Evolutionary conservation across 2,888 invertebrate species (phyloP).

Genomic region (Lucinisca nassula): DNA sequence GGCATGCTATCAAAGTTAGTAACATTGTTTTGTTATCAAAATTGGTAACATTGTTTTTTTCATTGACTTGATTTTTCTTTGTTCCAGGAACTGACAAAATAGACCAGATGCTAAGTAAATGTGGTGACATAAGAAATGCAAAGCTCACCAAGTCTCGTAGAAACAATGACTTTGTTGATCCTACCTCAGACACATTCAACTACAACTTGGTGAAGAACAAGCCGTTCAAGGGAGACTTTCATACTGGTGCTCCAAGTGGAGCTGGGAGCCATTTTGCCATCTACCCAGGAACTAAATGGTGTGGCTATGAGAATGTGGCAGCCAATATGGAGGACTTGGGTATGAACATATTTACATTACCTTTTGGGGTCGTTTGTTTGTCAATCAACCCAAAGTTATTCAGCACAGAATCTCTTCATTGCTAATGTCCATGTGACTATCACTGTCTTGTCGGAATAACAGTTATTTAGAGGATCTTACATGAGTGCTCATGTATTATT

Average conservation of each 20-base stretch:
- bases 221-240: constrained; percentile 65
- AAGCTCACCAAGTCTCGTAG: constrained; percentile 10
- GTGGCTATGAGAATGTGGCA: constrained; percentile 72
- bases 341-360: too few relatives aligned
- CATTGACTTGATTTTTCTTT: too few relatives aligned
- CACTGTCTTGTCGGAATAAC: too few relatives aligned
- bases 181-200: constrained; percentile 48
- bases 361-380: too few relatives aligned
- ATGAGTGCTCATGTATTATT: too few relatives aligned
- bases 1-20: too few relatives aligned
- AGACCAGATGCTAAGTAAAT: constrained; percentile 51
- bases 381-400: too few relatives aligned
- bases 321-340: constrained; percentile 69
- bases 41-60: too few relatives aligned
- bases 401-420: too few relatives aligned
- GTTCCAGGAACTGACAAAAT: constrained; percentile 50
- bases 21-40: too few relatives aligned
- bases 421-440: too few relatives aligned
- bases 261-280: constrained; percentile 69
- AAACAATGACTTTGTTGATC: constrained; percentile 30
- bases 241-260: constrained; percentile 71
- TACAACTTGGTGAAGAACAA: constrained; percentile 46
- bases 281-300: constrained; percentile 76
- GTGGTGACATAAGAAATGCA: constrained; percentile 3
- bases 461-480: too few relatives aligned